Conservation (phyloP, 2,797 vertebrate genomes). For the Okamejei kenojei region DNA sequence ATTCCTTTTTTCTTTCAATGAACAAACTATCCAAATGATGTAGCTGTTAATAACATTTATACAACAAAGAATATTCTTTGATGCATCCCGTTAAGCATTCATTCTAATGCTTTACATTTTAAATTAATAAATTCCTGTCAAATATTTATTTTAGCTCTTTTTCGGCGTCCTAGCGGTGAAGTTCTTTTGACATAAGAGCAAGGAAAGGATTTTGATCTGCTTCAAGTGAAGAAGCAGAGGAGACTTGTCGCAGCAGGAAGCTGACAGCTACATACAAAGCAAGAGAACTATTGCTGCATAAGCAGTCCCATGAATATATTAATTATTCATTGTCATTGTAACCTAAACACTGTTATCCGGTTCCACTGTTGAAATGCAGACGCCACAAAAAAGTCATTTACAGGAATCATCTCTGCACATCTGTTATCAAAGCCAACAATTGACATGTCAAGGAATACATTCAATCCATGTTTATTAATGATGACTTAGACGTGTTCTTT, state of each 20-base stretch:
- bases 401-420: background rate
- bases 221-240: background rate
- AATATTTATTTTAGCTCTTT: conserved; percentile 2
- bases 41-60: background rate
- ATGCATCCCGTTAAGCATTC: background rate
- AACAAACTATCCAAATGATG: background rate
- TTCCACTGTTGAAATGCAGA: background rate
- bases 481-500: background rate
- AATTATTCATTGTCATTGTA: conserved; percentile 22
- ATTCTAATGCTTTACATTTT: background rate
- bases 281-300: conserved; percentile 1
- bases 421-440: background rate
- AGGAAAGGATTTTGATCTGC: conserved; percentile 15
- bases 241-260: background rate
- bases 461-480: background rate
- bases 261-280: conserved; percentile 7
- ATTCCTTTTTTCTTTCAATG: background rate
- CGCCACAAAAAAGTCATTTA: conserved; percentile 18
- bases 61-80: background rate
- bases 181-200: background rate
- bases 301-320: conserved; percentile 1
- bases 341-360: conserved; percentile 14
- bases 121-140: background rate
- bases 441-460: background rate
- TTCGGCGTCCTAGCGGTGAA: background rate